Evolutionary conservation across 2,113 vertebrate genomes (phyloP).

Genomic region (Cryptomyrus ogoouensis): DNA sequence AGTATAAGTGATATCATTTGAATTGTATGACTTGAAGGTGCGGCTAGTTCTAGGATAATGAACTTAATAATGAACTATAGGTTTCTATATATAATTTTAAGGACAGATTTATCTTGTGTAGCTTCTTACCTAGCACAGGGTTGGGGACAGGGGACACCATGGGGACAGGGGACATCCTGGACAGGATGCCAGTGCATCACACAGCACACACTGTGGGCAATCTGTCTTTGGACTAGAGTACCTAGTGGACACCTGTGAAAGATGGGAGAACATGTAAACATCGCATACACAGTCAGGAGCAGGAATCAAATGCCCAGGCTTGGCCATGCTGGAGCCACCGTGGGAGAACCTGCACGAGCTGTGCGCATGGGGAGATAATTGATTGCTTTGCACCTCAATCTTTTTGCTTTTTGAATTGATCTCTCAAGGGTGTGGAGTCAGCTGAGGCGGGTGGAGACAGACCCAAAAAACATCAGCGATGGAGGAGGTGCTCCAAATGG

Average conservation of each 20-base stretch:
- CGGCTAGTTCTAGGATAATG: neutral
- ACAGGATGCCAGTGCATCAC: neutral
- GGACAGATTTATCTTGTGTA: neutral
- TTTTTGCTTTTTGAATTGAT: neutral
- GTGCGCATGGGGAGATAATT: neutral
- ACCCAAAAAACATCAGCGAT: neutral
- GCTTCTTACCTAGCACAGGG: neutral
- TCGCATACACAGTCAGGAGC: neutral
- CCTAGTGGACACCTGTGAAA: neutral
- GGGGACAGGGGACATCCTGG: neutral
- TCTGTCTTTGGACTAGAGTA: neutral
- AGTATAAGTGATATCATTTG: neutral
- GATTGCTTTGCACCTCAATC: neutral
- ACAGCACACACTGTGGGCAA: neutral
- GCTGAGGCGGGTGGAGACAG: neutral
- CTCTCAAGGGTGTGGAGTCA: neutral
- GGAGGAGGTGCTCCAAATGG: neutral
- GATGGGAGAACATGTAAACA: neutral
- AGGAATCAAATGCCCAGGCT: neutral
- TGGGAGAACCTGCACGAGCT: neutral
- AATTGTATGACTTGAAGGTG: neutral
- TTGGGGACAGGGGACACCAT: neutral
- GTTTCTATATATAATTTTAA: neutral
- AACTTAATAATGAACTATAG: neutral
- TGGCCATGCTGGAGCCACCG: neutral